These are phyloP conservation scores for Bubo blakistoni DNA, from an alignment of 2,113 vertebrate species.

Conservation along the genomic window DNA sequence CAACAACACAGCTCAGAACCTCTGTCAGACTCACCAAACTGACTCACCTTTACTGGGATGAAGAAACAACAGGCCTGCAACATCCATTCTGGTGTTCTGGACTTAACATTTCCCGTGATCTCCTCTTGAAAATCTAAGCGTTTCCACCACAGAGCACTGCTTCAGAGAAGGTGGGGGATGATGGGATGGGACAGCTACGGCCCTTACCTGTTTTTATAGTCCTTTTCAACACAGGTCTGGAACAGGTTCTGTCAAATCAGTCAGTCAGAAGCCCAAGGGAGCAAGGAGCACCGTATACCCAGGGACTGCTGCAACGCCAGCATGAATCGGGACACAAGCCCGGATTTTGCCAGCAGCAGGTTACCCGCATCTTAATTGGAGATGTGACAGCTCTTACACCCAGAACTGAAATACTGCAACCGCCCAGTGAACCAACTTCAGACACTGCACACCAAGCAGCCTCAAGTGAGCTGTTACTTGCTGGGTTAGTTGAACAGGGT, in stretches of 20 bases:
- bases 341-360: background rate
- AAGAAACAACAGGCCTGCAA: background rate
- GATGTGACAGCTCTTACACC: background rate
- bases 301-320: rapidly evolving
- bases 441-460: background rate
- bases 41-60: background rate
- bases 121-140: background rate
- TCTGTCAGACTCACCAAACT: background rate
- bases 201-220: background rate
- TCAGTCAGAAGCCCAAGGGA: background rate
- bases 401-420: background rate
- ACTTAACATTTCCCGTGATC: background rate
- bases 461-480: background rate
- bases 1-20: background rate
- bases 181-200: background rate
- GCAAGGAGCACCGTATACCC: rapidly evolving
- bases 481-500: background rate
- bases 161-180: background rate
- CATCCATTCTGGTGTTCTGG: rapidly evolving
- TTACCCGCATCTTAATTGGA: no score
- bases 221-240: background rate
- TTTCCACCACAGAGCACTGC: background rate
- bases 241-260: background rate
- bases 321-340: rapidly evolving
- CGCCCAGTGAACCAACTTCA: background rate